Base-by-base conservation (phyloP, 2,888 invertebrate species). In the Eristalis intricaria region DNA sequence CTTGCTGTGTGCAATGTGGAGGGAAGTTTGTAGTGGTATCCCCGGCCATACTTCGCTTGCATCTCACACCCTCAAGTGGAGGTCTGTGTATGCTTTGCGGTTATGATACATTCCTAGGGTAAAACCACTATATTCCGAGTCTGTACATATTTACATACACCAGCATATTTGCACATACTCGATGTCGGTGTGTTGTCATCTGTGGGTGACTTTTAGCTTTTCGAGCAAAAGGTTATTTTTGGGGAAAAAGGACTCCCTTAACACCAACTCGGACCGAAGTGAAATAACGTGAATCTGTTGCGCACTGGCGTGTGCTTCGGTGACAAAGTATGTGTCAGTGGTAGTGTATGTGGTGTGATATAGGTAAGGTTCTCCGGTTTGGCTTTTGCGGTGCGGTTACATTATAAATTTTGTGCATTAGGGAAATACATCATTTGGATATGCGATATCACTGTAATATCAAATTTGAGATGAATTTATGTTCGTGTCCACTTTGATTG, bases 381-480 rank as follows among this genome's bases (percentile, higher is more conserved):
- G 84, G 84, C 66, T 84, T 84, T 84, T 84, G 84, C 32, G 84
- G 81, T 76, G 43, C 71, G 50, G 75, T 56, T 84, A 80, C 82
- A 85, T 85, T 85, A 82, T 85, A 82, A 77, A 85, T 85, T 85
- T 77, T 70, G 68, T 82, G 82, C 82, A 82, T 85, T 85, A 85
- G 85, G 85, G 82, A 85, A 69, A 85, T 85, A 81, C 78, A 65
- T 82, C 85, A 85, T 78, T 77, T 64, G 68, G 75, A 70, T 75
- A 85, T 78, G 77, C 50, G 73, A 82, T 85, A 85, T 82, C 77
- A 64, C 64, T 82, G 76, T 65, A 69, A 77, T 85, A 85, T 82
- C 82, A 82, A 85, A 85, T 85, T 82, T 65, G 69, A 85, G 85
- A 85, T 85, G 85, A 82, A 85, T 85, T 85, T 82, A 85, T 85